Conservation (phyloP, 2,113 vertebrate genomes). For the Rhea pennata region DNA sequence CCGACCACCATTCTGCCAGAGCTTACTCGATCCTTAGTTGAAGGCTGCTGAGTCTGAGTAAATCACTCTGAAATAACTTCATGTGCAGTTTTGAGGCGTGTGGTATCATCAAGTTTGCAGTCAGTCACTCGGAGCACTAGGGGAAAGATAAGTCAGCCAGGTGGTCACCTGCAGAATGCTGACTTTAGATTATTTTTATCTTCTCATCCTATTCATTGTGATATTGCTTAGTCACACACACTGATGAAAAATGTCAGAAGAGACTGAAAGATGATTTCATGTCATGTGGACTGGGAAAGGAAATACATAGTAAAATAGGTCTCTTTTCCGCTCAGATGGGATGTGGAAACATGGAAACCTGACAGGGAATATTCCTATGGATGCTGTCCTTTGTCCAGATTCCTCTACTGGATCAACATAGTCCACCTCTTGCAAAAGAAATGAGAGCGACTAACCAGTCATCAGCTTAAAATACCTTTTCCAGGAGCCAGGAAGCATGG, state of each 20-base stretch:
- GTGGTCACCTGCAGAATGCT: background rate
- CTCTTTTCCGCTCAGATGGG: background rate
- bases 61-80: background rate
- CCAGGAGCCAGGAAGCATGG: background rate
- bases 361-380: background rate
- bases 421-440: background rate
- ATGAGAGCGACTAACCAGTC: background rate
- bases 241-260: background rate
- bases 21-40: background rate
- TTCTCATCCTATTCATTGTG: background rate
- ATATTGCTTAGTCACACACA: background rate
- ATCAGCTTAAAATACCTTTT: background rate
- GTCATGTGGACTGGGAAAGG: background rate
- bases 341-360: background rate
- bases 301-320: background rate
- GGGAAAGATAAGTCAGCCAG: background rate
- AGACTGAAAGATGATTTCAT: background rate
- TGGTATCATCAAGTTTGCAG: background rate
- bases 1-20: conserved; percentile 33
- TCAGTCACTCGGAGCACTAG: background rate
- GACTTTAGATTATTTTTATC: background rate
- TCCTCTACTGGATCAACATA: background rate
- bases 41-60: conserved; percentile 16
- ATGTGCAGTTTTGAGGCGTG: fast-evolving
- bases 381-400: background rate